Percentiles rank a stretch among this genome's conserved stretches.
phyloP scores from a whole-genome alignment of 1,140 invertebrate genomes.

The Drosophila lini region DNA sequence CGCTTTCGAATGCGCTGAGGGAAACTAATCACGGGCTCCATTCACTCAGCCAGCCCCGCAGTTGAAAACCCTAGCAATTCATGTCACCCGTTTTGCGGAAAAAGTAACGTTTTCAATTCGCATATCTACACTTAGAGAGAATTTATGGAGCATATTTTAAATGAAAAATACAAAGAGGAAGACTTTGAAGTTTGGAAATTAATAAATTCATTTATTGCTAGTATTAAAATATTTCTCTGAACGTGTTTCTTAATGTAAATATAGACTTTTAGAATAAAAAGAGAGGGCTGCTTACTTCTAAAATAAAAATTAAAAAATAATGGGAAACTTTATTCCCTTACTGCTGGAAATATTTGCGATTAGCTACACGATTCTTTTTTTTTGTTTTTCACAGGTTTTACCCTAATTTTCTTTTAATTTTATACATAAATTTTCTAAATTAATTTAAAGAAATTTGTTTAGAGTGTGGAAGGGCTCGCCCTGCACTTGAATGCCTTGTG shows the following conservation, averaged over 20 bases:
- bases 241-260: neutral
- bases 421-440: neutral
- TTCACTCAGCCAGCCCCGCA: slow-evolving; percentile 34
- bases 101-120: slow-evolving; percentile 62
- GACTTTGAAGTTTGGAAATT: neutral
- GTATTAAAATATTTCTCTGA: neutral
- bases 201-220: too few species aligned
- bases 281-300: neutral
- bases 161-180: too few species aligned
- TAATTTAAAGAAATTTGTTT: neutral
- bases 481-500: slow-evolving; percentile 74
- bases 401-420: neutral
- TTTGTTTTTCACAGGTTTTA: too few species aligned
- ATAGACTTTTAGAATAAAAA: neutral
- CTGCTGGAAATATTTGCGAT: too few species aligned
- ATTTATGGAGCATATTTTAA: neutral
- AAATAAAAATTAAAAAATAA: neutral
- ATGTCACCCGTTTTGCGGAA: slow-evolving; percentile 47
- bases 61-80: slow-evolving; percentile 47
- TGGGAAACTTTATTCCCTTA: neutral
- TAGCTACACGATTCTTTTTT: neutral
- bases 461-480: slow-evolving; percentile 10
- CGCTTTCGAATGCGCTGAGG: slow-evolving; percentile 19
- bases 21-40: slow-evolving; percentile 71
- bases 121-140: slow-evolving; percentile 35